Base-by-base conservation (phyloP, 2,797 vertebrate species). In the Streptopelia turtur region DNA sequence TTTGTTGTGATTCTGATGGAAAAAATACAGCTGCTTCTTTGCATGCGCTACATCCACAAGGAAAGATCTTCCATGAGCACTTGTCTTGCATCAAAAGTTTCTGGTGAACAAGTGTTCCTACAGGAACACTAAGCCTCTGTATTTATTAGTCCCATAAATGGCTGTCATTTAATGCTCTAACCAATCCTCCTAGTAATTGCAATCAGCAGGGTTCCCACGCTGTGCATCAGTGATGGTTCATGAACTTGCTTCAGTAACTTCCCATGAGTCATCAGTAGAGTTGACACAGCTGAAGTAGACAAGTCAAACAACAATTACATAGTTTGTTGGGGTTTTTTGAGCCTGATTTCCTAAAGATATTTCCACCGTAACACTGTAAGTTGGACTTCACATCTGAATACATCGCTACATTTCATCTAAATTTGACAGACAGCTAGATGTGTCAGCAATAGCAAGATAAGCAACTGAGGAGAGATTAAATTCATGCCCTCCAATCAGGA, bases 181-280 rank as follows among this genome's bases (percentile, higher is more conserved):
- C 61, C 77, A 76, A 27, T 50, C 50, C 27, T 83, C 25, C 70
- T 45, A 59, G 86, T 69, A 93, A 89, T 77, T 92, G n/a, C 75
- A 57, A 28, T 41, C 87, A 57, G 49, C n/a, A 61, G 79, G 64
- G 25, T 83, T 94, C 72, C 92, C 90, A 90, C 77, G 85, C 65
- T 91, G 92, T 86, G 90, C 68, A 94, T 92, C 94, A 80, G 85
- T 70, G 85, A 90, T 59, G 90, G 77, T 71, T 93, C 0, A 1
- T 88, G 83, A 90, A 81, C 77, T 84, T 65, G 37, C 65, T 95
- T 83, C 90, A 83, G 68, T 81, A 75, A 75, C 76, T 95, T 94
- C 93, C 79, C 55, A 1, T 61, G 52, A 91, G 27, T 81, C n/a
- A 28, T 74, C 56, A 57, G 63, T 76, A 43, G 60, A 79, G 89